Conservation (phyloP, 2,888 invertebrate genomes). For the Pollenia angustigena region DNA sequence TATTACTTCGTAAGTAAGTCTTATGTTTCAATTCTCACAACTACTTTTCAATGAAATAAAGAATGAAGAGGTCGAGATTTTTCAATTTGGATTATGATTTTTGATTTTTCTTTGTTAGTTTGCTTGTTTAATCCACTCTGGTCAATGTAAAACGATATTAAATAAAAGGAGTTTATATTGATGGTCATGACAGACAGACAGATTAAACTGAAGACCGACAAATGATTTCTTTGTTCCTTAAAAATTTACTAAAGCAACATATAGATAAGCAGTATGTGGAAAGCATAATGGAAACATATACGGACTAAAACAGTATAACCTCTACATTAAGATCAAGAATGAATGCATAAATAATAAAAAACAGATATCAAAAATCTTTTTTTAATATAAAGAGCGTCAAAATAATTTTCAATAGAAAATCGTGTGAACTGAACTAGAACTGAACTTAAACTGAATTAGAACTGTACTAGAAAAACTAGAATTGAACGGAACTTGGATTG, state of each 20-base stretch:
- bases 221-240: conserved; percentile 18
- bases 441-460: too few species aligned
- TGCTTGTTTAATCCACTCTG: neutral
- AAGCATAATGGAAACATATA: neutral
- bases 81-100: conserved; percentile 36
- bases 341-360: neutral
- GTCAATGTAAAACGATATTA: neutral
- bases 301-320: neutral
- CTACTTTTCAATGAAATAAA: neutral
- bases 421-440: too few species aligned
- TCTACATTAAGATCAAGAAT: neutral
- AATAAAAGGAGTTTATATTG: conserved; percentile 26
- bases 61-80: neutral
- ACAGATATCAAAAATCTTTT: too few species aligned
- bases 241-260: conserved; percentile 51
- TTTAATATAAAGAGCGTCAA: too few species aligned
- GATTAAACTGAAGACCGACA: neutral
- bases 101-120: conserved; percentile 3
- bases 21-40: neutral
- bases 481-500: too few species aligned
- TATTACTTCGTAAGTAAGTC: neutral
- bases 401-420: too few species aligned
- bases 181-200: conserved; percentile 7
- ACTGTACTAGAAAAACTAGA: too few species aligned
- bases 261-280: conserved; percentile 4